Conservation (phyloP, 2,113 vertebrate genomes). For the Sphaerodactylus townsendi region DNA sequence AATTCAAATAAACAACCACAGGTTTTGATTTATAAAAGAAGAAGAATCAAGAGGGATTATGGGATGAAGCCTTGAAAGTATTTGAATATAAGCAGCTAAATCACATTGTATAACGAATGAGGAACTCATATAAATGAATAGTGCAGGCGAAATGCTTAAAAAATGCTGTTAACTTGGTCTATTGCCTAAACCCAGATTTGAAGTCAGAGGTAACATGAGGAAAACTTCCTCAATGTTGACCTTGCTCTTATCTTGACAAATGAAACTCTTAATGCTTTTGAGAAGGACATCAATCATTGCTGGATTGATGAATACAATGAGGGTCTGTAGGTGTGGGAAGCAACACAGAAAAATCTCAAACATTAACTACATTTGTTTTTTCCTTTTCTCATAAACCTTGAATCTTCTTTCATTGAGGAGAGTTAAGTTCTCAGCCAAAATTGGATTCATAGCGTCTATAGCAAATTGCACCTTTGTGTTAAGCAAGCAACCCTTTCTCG, state of each 20-base stretch:
- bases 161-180: neutral
- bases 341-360: neutral
- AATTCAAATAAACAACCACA: too few relatives aligned
- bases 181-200: neutral
- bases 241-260: slow-evolving; percentile 28
- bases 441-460: too few relatives aligned
- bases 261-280: neutral
- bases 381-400: neutral
- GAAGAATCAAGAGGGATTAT: neutral
- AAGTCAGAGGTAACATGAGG: neutral
- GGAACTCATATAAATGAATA: neutral
- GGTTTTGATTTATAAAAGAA: too few relatives aligned
- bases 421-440: too few relatives aligned
- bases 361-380: neutral
- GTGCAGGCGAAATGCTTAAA: neutral
- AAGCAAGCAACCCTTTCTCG: too few relatives aligned
- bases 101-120: neutral
- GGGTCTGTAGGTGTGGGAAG: slow-evolving; percentile 4
- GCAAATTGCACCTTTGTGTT: too few relatives aligned
- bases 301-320: slow-evolving; percentile 5
- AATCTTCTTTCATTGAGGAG: neutral
- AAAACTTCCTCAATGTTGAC: slow-evolving; percentile 5
- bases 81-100: neutral
- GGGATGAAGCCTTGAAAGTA: neutral
- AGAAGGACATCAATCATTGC: neutral